Evolutionary conservation across 2,888 invertebrate genomes (phyloP).

Genomic region (Psylliodes chrysocephalus): DNA sequence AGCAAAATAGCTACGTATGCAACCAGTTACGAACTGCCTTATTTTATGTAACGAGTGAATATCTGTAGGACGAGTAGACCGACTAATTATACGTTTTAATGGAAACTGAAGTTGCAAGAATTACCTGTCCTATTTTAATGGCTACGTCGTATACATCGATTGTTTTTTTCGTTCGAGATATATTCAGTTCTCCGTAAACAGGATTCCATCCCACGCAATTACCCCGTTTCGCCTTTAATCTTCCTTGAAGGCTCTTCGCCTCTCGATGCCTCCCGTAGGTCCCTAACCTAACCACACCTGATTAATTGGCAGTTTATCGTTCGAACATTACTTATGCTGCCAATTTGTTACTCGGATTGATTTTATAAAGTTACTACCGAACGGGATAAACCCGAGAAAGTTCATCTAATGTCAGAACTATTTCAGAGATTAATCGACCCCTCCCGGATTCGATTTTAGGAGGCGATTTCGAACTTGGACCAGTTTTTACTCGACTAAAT

Average conservation of each 20-base stretch:
- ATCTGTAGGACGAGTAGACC: too few relatives aligned
- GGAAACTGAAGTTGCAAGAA: too few relatives aligned
- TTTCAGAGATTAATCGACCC: slow-evolving; percentile 11
- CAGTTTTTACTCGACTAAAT: too few relatives aligned
- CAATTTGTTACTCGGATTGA: slow-evolving; percentile 43
- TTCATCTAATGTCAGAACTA: slow-evolving; percentile 28
- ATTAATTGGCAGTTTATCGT: slow-evolving; percentile 53
- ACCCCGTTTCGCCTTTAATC: background rate
- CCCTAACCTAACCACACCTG: slow-evolving; percentile 40
- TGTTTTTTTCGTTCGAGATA: too few relatives aligned
- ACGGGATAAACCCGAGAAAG: slow-evolving; percentile 12
- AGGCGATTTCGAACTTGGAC: background rate
- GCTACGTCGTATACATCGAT: too few relatives aligned
- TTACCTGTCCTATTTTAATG: too few relatives aligned
- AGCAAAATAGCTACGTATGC: too few relatives aligned
- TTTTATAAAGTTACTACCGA: slow-evolving; percentile 39
- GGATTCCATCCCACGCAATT: slow-evolving; percentile 2
- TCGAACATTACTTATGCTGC: slow-evolving; percentile 47
- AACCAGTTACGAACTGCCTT: too few relatives aligned
- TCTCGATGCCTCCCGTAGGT: background rate
- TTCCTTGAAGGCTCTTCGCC: slow-evolving; percentile 5
- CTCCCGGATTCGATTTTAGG: slow-evolving; percentile 8
- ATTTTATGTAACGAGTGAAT: too few relatives aligned
- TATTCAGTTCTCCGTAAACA: background rate
- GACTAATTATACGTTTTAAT: too few relatives aligned